Conservation (phyloP, 2,888 invertebrate species). For the Leucoptera coffeella region DNA sequence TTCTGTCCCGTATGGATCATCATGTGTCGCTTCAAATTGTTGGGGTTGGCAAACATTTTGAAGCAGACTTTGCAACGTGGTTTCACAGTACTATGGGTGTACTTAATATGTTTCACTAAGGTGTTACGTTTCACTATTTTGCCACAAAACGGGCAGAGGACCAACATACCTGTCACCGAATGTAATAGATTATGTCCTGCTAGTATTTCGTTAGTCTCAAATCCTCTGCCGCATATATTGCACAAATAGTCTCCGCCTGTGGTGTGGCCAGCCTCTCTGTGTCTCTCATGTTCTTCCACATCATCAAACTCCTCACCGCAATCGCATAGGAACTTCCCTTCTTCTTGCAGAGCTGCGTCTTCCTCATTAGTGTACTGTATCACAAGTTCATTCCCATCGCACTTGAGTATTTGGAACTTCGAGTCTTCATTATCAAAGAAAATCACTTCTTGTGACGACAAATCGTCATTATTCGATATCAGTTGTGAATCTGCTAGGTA, state of each 20-base stretch:
- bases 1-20: slow-evolving; percentile 37
- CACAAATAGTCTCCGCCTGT: slow-evolving; percentile 30
- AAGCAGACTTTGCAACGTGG: slow-evolving; percentile 30
- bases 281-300: slow-evolving; percentile 29
- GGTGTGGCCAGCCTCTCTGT: slow-evolving; percentile 33
- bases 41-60: slow-evolving; percentile 43
- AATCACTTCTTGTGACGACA: slow-evolving; percentile 21
- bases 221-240: slow-evolving; percentile 37
- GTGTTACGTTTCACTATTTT: slow-evolving; percentile 27
- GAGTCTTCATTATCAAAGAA: slow-evolving; percentile 37
- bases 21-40: slow-evolving; percentile 44
- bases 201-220: slow-evolving; percentile 36
- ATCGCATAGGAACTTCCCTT: slow-evolving; percentile 35
- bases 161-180: slow-evolving; percentile 18
- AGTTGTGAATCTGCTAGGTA: slow-evolving; percentile 24
- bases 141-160: slow-evolving; percentile 36
- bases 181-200: slow-evolving; percentile 41
- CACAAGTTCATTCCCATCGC: slow-evolving; percentile 35
- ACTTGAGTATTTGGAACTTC: slow-evolving; percentile 36
- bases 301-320: slow-evolving; percentile 39
- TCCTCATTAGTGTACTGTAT: slow-evolving; percentile 41
- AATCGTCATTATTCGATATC: slow-evolving; percentile 21
- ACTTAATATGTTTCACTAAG: slow-evolving; percentile 42
- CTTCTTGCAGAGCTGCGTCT: slow-evolving; percentile 32
- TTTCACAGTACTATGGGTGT: slow-evolving; percentile 33